phyloP scores from a whole-genome alignment of 2,113 vertebrate species.

The Oreocharis arfaki region DNA sequence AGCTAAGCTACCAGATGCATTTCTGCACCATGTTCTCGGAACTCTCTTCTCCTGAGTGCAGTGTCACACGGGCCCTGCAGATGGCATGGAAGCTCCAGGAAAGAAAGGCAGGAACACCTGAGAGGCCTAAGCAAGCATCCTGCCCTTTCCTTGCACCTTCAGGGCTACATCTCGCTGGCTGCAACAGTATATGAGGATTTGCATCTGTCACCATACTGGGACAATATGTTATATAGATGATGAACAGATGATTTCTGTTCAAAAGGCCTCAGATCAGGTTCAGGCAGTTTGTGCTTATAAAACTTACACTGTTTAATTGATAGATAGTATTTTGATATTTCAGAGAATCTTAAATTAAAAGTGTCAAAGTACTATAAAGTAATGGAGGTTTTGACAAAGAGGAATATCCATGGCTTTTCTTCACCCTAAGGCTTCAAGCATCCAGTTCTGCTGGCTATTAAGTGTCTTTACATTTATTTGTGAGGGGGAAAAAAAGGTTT shows the following conservation, averaged over 20 bases:
- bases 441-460: background rate
- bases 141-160: background rate
- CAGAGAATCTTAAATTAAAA: background rate
- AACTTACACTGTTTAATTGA: background rate
- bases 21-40: background rate
- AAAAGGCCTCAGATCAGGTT: background rate
- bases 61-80: background rate
- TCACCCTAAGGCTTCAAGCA: background rate
- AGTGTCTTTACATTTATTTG: background rate
- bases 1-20: background rate
- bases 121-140: background rate
- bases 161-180: background rate
- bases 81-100: background rate
- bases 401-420: background rate
- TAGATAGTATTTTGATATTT: background rate
- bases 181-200: background rate
- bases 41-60: background rate
- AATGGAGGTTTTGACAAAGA: background rate
- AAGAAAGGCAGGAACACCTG: background rate
- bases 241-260: background rate
- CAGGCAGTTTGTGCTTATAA: background rate
- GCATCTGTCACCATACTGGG: background rate
- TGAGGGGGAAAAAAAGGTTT: background rate
- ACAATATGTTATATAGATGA: background rate
- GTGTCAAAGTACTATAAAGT: background rate